Percentiles rank a stretch among this genome's conserved stretches.
These are phyloP conservation scores for Ancistrus triradiatus DNA, from an alignment of 2,113 vertebrate genomes.

Conservation along the genomic window DNA sequence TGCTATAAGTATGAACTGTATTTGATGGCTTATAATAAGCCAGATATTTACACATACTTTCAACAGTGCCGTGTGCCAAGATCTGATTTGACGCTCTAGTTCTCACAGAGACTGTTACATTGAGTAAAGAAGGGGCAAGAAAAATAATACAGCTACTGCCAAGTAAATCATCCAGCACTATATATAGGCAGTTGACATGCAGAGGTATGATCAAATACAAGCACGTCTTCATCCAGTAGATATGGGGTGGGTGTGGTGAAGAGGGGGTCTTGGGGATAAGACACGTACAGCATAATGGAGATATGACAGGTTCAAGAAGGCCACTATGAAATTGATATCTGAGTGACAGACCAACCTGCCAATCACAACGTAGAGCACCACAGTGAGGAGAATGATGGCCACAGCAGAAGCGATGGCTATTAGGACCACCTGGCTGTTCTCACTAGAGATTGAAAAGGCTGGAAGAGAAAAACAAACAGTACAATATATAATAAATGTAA, in stretches of 20 bases:
- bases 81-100: conserved; percentile 30
- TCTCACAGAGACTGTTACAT: conserved; percentile 34
- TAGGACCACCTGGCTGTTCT: conserved; percentile 93
- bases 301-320: conserved; percentile 36
- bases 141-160: conserved; percentile 39
- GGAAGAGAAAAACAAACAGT: conserved; percentile 52
- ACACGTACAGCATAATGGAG: too few relatives aligned
- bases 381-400: conserved; percentile 90
- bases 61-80: conserved; percentile 52
- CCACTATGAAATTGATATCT: conserved; percentile 1
- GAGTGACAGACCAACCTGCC: conserved; percentile 78
- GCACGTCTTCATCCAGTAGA: conserved; percentile 34
- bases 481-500: not conserved
- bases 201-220: conserved; percentile 18
- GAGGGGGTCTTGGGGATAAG: too few relatives aligned
- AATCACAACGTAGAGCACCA: conserved; percentile 87
- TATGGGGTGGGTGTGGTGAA: conserved; percentile 6
- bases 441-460: conserved; percentile 96
- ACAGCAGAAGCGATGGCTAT: conserved; percentile 90
- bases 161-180: conserved; percentile 28
- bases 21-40: conserved; percentile 61
- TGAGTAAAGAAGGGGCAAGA: conserved; percentile 30
- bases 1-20: conserved; percentile 57
- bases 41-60: conserved; percentile 58
- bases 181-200: conserved; percentile 30